A percentile compares a stretch with the other conserved stretches of the same genome.
These are phyloP conservation scores for Teinopalpus imperialis DNA, from an alignment of 2,888 invertebrate genomes.

Conservation along the genomic window DNA sequence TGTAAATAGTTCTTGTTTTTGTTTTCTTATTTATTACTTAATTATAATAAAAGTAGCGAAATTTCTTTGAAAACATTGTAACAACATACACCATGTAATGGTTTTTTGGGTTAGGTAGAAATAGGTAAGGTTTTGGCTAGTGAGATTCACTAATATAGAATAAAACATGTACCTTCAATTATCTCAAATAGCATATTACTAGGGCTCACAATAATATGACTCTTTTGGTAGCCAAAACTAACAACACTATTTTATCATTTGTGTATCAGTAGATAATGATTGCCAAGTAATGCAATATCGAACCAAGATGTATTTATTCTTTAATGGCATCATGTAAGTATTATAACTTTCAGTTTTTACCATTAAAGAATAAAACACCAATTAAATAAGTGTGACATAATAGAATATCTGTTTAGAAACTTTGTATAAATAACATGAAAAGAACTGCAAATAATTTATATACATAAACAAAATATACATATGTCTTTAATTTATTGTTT, in stretches of 20 bases:
- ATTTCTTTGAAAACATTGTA: slow-evolving; percentile 33
- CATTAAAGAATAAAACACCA: slow-evolving; percentile 59
- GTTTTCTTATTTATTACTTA: slow-evolving; percentile 64
- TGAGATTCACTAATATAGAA: slow-evolving; percentile 58
- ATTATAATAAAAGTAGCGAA: slow-evolving; percentile 43
- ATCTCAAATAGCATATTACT: slow-evolving; percentile 67
- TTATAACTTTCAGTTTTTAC: too few species aligned
- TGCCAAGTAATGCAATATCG: too few species aligned
- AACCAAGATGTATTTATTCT: too few species aligned
- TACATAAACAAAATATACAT: slow-evolving; percentile 71
- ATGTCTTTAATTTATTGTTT: slow-evolving; percentile 60
- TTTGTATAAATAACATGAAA: slow-evolving; percentile 51
- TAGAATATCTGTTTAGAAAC: slow-evolving; percentile 51
- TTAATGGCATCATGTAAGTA: slow-evolving; percentile 34
- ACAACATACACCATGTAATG: slow-evolving; percentile 56
- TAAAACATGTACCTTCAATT: slow-evolving; percentile 67
- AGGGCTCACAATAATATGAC: slow-evolving; percentile 33
- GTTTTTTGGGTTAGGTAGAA: slow-evolving; percentile 36
- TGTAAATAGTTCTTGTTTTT: slow-evolving; percentile 63
- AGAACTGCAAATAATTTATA: slow-evolving; percentile 78
- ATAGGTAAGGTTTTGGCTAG: slow-evolving; percentile 50
- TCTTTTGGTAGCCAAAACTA: slow-evolving; percentile 26
- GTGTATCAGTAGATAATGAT: too few species aligned
- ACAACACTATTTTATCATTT: slow-evolving; percentile 3
- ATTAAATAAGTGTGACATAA: slow-evolving; percentile 75